Percentiles rank a stretch among this genome's conserved stretches.
phyloP scores from a whole-genome alignment of 2,113 vertebrate genomes.

The Dromas ardeola region DNA sequence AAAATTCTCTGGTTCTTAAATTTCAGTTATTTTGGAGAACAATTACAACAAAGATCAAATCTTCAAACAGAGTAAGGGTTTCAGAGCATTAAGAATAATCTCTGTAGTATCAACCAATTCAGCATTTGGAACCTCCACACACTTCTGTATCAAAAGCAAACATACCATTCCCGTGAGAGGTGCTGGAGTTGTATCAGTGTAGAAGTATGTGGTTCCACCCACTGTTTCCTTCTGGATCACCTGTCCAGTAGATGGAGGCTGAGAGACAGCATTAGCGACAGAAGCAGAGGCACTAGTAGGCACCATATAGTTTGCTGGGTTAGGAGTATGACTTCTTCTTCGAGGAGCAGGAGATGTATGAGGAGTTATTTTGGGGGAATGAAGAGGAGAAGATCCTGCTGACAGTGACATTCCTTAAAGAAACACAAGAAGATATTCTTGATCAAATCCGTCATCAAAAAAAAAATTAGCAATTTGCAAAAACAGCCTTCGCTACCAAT shows the following conservation, averaged over 20 bases:
- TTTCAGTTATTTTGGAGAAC: neutral
- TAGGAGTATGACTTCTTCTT: slow-evolving; percentile 97
- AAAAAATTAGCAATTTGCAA: slow-evolving; percentile 6
- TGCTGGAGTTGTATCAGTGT: slow-evolving; percentile 94
- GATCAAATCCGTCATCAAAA: neutral
- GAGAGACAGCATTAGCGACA: slow-evolving; percentile 81
- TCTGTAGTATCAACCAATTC: neutral
- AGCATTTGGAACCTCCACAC: neutral
- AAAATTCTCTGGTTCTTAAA: neutral
- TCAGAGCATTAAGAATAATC: neutral
- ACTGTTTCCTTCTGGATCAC: slow-evolving; percentile 99
- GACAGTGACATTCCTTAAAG: slow-evolving; percentile 95
- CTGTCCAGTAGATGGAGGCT: slow-evolving; percentile 82
- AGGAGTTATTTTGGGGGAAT: slow-evolving; percentile 98
- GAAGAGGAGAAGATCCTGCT: slow-evolving; percentile 96
- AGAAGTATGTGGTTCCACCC: slow-evolving; percentile 98
- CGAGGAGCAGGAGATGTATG: slow-evolving; percentile 96
- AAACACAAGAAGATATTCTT: slow-evolving; percentile 26
- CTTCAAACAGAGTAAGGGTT: neutral
- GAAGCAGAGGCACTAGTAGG: slow-evolving; percentile 89
- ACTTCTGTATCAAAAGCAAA: neutral
- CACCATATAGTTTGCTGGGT: slow-evolving; percentile 95
- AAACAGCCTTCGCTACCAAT: neutral
- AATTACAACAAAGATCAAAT: neutral
- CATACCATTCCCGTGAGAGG: slow-evolving; percentile 95